Base-by-base conservation (phyloP, 2,797 vertebrate species). In the Enteromius unitaeniatus region DNA sequence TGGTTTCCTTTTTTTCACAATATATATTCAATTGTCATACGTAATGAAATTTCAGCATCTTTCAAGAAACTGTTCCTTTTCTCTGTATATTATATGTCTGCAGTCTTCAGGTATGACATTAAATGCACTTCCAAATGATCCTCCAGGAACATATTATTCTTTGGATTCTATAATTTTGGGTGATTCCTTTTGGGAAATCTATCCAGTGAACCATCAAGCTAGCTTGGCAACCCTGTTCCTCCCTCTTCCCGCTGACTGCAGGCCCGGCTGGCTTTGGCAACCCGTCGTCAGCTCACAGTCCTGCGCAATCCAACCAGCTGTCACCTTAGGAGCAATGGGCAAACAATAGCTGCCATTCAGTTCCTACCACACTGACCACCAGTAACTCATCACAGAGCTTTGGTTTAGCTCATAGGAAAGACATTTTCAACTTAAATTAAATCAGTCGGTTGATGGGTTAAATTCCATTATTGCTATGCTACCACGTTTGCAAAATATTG, bases 131-230 rank as follows among this genome's bases (percentile, higher is more conserved):
- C 70, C 51, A 82, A 82, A 78, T 23, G 11, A n/a, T 47, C 23
- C 73, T 86, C 14, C 68, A 79, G 60, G 75, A 81, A 81, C 74
- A 81, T 76, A 64, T 53, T 75, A 79, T 83, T 78, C 23, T 67
- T 83, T 83, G 51, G 77, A 82, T 77, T n/a, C 19, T n/a, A 51
- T 51, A 76, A 83, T 69, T 81, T 78, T 45, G 10, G 49, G 34
- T 79, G 84, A 78, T 69, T 86, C 78, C 62, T 84, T 70, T 82
- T 78, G 60, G 83, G 84, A 64, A 84, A 90, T 88, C 84, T 91
- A 85, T 89, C 90, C 89, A 93, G 78, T 83, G 88, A 91, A 93
- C 90, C 91, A 93, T 93, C 91, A 92, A 91, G 86, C 77, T 86
- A 79, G 68, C 68, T 90, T 90, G 90, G 82, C 85, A 86, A 51